Evolutionary conservation across 2,113 vertebrate genomes (phyloP).

Genomic region (Xiphophorus hellerii): DNA sequence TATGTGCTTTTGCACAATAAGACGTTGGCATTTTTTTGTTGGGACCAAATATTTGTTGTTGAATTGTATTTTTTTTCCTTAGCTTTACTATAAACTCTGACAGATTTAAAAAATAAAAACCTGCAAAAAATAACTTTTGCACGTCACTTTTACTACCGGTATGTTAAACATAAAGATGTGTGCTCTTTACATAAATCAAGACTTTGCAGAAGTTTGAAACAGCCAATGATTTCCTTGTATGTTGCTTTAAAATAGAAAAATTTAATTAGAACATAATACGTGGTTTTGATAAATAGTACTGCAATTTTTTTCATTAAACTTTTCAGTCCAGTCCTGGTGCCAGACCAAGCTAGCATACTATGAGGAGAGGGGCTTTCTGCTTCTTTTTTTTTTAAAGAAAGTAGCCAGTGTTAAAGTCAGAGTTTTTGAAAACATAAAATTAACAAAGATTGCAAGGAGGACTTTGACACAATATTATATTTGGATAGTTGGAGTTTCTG

Average conservation of each 20-base stretch:
- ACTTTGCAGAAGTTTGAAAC: neutral
- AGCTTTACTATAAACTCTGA: neutral
- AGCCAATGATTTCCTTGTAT: neutral
- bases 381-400: too few species aligned
- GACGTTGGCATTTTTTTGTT: neutral
- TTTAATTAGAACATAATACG: neutral
- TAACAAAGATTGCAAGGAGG: too few species aligned
- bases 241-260: neutral
- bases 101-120: slow-evolving; percentile 49
- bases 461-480: neutral
- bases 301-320: too few species aligned
- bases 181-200: neutral
- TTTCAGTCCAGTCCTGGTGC: too few species aligned
- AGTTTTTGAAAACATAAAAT: too few species aligned
- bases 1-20: slow-evolving; percentile 8
- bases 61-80: slow-evolving; percentile 19
- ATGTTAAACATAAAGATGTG: neutral
- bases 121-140: neutral
- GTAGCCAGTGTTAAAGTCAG: too few species aligned
- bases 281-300: neutral
- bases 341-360: too few species aligned
- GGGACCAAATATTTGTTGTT: slow-evolving; percentile 43
- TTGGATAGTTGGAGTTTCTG: neutral
- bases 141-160: neutral
- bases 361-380: too few species aligned